These are phyloP conservation scores for Bostrychus sinensis DNA, from an alignment of 2,113 vertebrate genomes.

Conservation along the genomic window DNA sequence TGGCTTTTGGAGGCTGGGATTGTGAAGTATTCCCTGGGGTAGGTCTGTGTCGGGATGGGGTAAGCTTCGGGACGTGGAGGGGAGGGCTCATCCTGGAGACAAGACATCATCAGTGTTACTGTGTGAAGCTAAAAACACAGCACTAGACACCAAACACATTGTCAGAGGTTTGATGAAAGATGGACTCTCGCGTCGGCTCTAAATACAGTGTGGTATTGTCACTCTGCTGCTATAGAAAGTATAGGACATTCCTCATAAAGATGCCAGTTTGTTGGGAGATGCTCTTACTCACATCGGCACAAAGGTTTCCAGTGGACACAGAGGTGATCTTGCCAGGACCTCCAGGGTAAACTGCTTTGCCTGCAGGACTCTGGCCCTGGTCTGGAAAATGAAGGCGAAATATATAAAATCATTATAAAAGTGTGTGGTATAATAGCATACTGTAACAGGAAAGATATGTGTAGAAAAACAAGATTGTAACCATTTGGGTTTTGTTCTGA, in stretches of 20 bases:
- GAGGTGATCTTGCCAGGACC: constrained; percentile 96
- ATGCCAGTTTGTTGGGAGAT: background rate
- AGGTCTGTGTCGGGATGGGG: constrained; percentile 97
- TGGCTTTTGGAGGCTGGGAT: constrained; percentile 94
- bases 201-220: constrained; percentile 13
- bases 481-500: too few species aligned
- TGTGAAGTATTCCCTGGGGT: constrained; percentile 95
- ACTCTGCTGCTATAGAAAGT: background rate
- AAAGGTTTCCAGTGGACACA: constrained; percentile 97
- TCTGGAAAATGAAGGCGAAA: constrained; percentile 72
- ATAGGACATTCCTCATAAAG: constrained; percentile 38
- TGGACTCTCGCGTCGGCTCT: constrained; percentile 1
- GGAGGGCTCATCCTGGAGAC: constrained; percentile 85
- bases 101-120: background rate
- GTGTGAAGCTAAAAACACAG: constrained; percentile 2
- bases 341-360: constrained; percentile 84
- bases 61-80: constrained; percentile 92
- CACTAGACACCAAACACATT: background rate
- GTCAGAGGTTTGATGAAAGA: background rate
- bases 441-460: too few species aligned
- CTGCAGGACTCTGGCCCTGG: constrained; percentile 92
- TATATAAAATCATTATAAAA: too few species aligned
- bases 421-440: too few species aligned
- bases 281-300: constrained; percentile 88
- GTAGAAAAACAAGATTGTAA: too few species aligned